Base-by-base conservation (phyloP, 2,888 invertebrate species). In the Flabesymbios commensalis region DNA sequence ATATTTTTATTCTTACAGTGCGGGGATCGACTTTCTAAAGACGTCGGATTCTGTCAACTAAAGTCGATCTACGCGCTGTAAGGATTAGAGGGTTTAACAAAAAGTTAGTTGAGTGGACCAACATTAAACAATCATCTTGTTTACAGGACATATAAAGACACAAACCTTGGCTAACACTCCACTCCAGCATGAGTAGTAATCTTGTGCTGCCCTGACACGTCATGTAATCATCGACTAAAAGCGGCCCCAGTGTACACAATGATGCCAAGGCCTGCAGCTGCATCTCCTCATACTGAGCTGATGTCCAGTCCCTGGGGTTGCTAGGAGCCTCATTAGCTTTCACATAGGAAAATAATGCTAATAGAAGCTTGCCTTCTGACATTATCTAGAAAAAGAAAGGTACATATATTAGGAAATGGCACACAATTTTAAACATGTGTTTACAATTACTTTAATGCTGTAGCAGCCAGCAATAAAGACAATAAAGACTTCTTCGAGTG, bases 211-310 rank as follows among this genome's bases (percentile, higher is more conserved):
- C 83, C 68, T 81, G 79, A 64, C 79, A 81, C 17, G 73, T 76
- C 76, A 82, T 78, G 66, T 79, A 83, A 57, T 82, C 81, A 32
- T 79, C 79, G 26, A 78, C 54, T 74, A 82, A 74, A 32, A 76
- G 68, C 0, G 83, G 83, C 31, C 75, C 76, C 22, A 83, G 71
- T 2, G 76, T 79, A 57, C 75, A 74, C 53, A 83, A 71, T 42
- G 78, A 75, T 1, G 78, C 68, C 74, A 83, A 73, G 1, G 81
- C 81, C 41, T 77, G 80, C 10, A 82, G 77, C 69, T 82, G 82
- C 1, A 83, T 66, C 66, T 83, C 83, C 68, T 82, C 82, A 73
- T 79, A 80, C 73, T 83, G 81, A 3, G 82, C 78, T 7, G 73
- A 71, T 17, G 74, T 76, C 82, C 81, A 82, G 47, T 80, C 78